These are phyloP conservation scores for Mastomys natalensis DNA, from an alignment of 2,113 vertebrate species.

Conservation along the genomic window DNA sequence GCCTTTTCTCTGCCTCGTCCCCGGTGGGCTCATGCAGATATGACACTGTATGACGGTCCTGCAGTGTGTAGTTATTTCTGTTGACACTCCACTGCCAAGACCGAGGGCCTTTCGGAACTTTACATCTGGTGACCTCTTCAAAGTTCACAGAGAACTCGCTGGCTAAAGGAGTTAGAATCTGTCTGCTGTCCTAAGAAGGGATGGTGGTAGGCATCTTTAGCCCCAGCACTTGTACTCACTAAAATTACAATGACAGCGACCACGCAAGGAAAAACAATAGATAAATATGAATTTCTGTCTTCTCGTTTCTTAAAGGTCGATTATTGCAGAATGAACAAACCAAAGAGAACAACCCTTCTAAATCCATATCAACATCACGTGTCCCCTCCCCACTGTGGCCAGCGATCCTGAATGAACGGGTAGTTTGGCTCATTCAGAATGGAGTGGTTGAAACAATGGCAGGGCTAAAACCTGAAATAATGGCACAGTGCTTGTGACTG, in stretches of 20 bases:
- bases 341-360: conserved; percentile 44
- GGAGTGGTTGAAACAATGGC: conserved; percentile 47
- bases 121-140: neutral
- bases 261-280: neutral
- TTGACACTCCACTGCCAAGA: neutral
- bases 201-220: neutral
- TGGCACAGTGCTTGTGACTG: conserved; percentile 48
- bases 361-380: neutral
- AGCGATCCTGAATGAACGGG: conserved; percentile 49
- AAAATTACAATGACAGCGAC: neutral
- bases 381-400: neutral
- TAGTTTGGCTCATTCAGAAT: conserved; percentile 1
- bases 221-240: neutral
- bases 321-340: conserved; percentile 36
- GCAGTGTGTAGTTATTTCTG: neutral
- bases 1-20: neutral
- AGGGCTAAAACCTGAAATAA: conserved; percentile 59
- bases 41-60: neutral
- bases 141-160: neutral
- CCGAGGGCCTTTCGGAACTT: neutral
- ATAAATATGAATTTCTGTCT: conserved; percentile 28
- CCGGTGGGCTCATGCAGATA: neutral
- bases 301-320: conserved; percentile 54
- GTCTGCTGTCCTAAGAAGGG: neutral
- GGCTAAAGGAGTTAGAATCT: neutral